phyloP scores from a whole-genome alignment of 1,140 invertebrate species.

The Euglossa dilemma region DNA sequence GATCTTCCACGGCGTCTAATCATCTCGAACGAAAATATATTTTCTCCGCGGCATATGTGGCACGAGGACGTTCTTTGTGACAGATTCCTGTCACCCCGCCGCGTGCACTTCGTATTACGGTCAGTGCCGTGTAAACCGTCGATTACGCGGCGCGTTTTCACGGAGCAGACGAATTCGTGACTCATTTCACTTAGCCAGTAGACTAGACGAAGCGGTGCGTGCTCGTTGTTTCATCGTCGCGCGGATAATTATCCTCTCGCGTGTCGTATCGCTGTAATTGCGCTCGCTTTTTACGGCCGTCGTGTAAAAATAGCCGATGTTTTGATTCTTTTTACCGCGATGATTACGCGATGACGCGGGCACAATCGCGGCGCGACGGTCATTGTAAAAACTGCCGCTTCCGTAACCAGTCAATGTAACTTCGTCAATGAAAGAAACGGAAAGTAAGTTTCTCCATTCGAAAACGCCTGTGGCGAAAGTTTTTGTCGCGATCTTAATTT shows the following conservation, averaged over 20 bases:
- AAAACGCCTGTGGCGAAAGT: neutral
- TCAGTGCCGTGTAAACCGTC: slow-evolving; percentile 32
- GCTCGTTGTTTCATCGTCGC: neutral
- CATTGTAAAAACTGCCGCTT: neutral
- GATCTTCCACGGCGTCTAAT: slow-evolving; percentile 3
- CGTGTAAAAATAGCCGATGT: slow-evolving; percentile 9
- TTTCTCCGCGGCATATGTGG: slow-evolving; percentile 57
- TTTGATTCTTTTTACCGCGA: neutral
- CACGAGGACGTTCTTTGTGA: slow-evolving; percentile 66
- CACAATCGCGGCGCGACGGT: neutral
- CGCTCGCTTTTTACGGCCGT: neutral
- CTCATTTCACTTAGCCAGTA: slow-evolving; percentile 35
- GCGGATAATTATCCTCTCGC: neutral
- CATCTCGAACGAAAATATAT: slow-evolving; percentile 55
- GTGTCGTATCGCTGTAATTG: neutral
- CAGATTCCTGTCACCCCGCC: slow-evolving; percentile 57
- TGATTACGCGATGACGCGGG: slow-evolving; percentile 12
- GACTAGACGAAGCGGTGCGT: neutral
- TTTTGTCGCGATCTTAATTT: too few species aligned
- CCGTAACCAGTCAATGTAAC: neutral
- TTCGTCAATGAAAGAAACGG: too few species aligned
- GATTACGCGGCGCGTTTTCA: slow-evolving; percentile 13
- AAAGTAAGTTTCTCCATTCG: too few species aligned
- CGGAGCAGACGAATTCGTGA: slow-evolving; percentile 39
- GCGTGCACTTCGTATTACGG: slow-evolving; percentile 52